These are phyloP conservation scores for Catalaphyllia jardinei DNA, from an alignment of 64 coral and sea anemone genomes.

Conservation along the genomic window DNA sequence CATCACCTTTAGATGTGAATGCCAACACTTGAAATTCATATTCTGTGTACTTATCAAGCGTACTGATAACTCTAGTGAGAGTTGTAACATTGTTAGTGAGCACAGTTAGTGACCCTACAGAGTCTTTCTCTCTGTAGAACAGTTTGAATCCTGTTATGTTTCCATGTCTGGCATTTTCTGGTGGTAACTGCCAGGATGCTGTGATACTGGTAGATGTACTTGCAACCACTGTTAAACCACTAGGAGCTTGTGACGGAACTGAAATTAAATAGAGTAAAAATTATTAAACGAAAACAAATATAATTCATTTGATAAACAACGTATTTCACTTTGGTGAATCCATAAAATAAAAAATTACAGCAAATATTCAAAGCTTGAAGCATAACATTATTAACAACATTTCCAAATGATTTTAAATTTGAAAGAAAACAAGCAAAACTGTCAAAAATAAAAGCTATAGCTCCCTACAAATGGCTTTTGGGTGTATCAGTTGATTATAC, in stretches of 20 bases:
- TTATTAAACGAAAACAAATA: too few species aligned
- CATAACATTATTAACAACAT: too few species aligned
- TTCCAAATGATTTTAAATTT: too few species aligned
- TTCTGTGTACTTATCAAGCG: neutral
- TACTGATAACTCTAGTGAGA: neutral
- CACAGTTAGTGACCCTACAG: neutral
- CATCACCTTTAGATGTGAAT: neutral
- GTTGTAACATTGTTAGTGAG: too few species aligned
- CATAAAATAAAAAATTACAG: too few species aligned
- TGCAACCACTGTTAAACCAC: neutral
- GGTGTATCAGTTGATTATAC: too few species aligned
- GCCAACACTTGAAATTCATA: conserved; percentile 44
- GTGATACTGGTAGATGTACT: neutral
- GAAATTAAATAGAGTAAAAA: neutral
- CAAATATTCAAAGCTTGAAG: too few species aligned
- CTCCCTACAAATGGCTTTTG: too few species aligned
- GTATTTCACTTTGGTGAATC: too few species aligned
- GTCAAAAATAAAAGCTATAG: too few species aligned
- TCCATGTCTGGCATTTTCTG: neutral
- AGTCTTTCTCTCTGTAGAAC: neutral
- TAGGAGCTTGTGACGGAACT: neutral
- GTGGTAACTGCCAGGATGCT: conserved; percentile 3
- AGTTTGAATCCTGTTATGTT: conserved; percentile 1
- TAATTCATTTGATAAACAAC: too few species aligned
- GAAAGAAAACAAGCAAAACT: too few species aligned